Conservation (phyloP, 2,113 vertebrate genomes). For the Zosterops japonicus region DNA sequence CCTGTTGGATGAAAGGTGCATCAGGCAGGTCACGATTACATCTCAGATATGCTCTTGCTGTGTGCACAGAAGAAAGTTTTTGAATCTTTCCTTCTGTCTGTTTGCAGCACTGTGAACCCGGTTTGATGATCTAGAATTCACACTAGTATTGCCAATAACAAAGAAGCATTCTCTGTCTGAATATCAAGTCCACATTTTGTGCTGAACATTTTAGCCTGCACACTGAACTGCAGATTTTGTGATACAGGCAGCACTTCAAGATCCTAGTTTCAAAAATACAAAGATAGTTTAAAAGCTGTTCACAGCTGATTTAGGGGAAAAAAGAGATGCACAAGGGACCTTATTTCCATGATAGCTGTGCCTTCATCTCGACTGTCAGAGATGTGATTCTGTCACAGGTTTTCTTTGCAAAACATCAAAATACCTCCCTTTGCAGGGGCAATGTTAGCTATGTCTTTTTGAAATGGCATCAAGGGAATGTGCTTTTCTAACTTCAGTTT, state of each 20-base stretch:
- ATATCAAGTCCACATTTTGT: constrained; percentile 36
- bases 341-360: not conserved
- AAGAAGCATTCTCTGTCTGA: not conserved
- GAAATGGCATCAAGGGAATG: not conserved
- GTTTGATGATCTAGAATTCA: not conserved
- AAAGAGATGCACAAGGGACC: not conserved
- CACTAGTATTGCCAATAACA: not conserved
- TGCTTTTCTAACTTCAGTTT: not conserved
- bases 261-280: not conserved
- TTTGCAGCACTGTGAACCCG: not conserved
- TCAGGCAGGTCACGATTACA: not conserved
- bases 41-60: not conserved
- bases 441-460: not conserved
- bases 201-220: not conserved
- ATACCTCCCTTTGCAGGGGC: not conserved
- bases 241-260: constrained; percentile 4
- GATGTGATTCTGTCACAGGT: not conserved
- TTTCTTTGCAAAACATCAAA: constrained; percentile 20
- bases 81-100: not conserved
- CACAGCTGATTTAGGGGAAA: not conserved
- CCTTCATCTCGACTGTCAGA: not conserved
- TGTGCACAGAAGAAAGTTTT: not conserved
- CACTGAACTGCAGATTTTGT: constrained; percentile 44
- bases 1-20: not conserved
- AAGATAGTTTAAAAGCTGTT: constrained; percentile 38